Conservation (phyloP, 2,888 invertebrate species). For the Clistopyga incitator region DNA sequence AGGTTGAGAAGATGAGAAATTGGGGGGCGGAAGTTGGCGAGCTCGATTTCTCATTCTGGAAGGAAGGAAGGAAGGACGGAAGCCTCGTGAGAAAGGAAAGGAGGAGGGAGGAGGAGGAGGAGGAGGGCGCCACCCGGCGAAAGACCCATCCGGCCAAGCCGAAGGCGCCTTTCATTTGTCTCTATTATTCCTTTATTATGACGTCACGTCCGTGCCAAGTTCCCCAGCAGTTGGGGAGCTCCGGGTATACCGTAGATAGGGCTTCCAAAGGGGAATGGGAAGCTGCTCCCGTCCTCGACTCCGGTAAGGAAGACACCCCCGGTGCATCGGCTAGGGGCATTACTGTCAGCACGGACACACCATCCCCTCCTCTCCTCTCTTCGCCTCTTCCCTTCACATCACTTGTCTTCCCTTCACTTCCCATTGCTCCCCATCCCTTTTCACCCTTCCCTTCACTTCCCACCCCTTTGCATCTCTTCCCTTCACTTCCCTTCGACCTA, state of each 20-base stretch:
- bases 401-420: no score
- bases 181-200: constrained; percentile 69
- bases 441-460: constrained; percentile 30
- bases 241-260: constrained; percentile 37
- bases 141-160: constrained; percentile 49
- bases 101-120: no score
- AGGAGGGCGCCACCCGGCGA: not conserved
- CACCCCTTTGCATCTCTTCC: constrained; percentile 28
- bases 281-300: constrained; percentile 39
- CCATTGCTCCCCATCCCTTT: not conserved
- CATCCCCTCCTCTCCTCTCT: constrained; percentile 1
- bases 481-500: constrained; percentile 18
- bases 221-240: constrained; percentile 13
- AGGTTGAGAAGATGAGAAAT: constrained; percentile 59
- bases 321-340: constrained; percentile 47
- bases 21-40: constrained; percentile 45
- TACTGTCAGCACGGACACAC: constrained; percentile 39
- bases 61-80: constrained; percentile 30
- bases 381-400: no score
- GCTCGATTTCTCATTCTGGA: constrained; percentile 61
- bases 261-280: constrained; percentile 31
- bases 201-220: constrained; percentile 66
- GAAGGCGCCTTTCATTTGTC: constrained; percentile 66
- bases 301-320: constrained; percentile 40
- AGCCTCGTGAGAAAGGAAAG: constrained; percentile 10